Conservation (phyloP, 2,888 invertebrate genomes). For the Epinotia nisella region DNA sequence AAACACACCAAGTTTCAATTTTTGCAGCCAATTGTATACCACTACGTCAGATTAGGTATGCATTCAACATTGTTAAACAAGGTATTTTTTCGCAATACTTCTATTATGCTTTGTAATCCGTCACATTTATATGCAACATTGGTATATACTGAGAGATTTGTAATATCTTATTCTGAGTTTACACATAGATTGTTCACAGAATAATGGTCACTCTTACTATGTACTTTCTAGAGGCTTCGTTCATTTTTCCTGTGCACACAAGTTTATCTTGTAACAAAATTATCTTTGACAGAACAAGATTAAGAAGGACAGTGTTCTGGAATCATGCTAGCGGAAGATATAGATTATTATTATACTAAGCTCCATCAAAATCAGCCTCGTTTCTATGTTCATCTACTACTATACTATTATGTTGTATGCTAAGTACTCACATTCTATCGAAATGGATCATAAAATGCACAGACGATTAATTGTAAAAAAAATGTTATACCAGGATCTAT, state of each 20-base stretch:
- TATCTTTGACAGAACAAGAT: slow-evolving; percentile 18
- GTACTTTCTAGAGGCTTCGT: background rate
- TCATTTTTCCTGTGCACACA: slow-evolving; percentile 2
- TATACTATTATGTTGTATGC: too few species aligned
- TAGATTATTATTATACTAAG: too few species aligned
- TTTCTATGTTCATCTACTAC: too few species aligned
- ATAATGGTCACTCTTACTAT: background rate
- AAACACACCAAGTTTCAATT: slow-evolving; percentile 10
- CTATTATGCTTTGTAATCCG: background rate
- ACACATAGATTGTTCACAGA: background rate
- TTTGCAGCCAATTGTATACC: background rate
- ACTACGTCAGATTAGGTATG: background rate
- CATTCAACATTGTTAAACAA: background rate
- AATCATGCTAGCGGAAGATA: background rate
- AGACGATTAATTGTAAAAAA: too few species aligned
- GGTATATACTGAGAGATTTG: background rate
- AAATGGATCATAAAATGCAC: too few species aligned
- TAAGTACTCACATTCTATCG: too few species aligned
- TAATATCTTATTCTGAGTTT: background rate
- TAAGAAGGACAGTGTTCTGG: background rate
- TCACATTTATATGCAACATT: background rate
- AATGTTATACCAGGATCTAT: too few species aligned
- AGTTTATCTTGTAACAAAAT: slow-evolving; percentile 1
- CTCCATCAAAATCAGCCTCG: too few species aligned
- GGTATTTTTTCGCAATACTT: background rate